phyloP scores from a whole-genome alignment of 2,113 vertebrate species.

The Eudyptes chrysolophus region DNA sequence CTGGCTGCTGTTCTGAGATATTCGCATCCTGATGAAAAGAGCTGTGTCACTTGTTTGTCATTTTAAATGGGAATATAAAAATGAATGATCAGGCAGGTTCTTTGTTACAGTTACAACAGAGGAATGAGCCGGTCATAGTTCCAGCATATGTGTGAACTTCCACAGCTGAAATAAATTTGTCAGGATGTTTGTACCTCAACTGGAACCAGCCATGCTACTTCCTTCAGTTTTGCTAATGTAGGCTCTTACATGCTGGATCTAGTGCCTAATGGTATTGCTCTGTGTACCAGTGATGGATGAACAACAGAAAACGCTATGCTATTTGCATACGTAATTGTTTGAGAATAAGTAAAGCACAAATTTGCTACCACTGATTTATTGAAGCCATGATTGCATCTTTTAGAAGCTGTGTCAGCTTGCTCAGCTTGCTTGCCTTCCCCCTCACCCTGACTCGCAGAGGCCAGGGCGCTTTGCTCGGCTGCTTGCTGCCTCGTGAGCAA shows the following conservation, averaged over 20 bases:
- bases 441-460: neutral
- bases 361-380: neutral
- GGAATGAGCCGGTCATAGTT: neutral
- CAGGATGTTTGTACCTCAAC: neutral
- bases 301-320: neutral
- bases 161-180: neutral
- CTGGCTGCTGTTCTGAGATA: neutral
- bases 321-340: neutral
- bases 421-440: neutral
- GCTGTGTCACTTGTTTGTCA: neutral
- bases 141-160: neutral
- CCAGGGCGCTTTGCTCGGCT: rapidly evolving
- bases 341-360: neutral
- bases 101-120: neutral
- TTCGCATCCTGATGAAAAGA: neutral
- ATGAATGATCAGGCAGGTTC: neutral
- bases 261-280: neutral
- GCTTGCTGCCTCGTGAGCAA: neutral
- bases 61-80: neutral
- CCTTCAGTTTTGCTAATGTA: neutral
- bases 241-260: neutral
- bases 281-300: neutral
- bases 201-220: neutral
- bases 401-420: neutral
- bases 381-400: neutral